Base-by-base conservation (phyloP, 1,140 invertebrate genomes). In the Ceratitis capitata region DNA sequence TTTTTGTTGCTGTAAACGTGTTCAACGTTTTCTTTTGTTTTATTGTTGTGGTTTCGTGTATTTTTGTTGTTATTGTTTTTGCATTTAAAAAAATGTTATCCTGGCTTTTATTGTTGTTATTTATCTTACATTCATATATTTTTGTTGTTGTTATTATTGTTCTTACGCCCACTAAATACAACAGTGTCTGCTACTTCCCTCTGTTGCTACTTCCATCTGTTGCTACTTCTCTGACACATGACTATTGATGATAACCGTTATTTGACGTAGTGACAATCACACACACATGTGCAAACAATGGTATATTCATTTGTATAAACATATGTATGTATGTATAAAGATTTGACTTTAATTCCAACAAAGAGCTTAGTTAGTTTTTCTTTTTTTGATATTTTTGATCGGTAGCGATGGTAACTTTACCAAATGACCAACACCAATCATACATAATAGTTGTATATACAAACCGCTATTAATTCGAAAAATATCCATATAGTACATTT, bases 171-270 rank as follows among this genome's bases (percentile, higher is more conserved):
- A 3, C 16, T 19, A 16, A 83, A 45, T 51, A 83, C 49, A 49
- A n/a, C 49, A 53, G 26, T 51, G 51, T 53, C 16, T 10, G 35
- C 26, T 61, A 26, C 49, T 56, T 58, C 32, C 83, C 9, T 83
- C 42, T 45, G 51, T 84, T 10, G 35, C 26, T 61, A 26, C 49
- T 56, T 58, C 32, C 83, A 10, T 83, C 42, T 45, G 51, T 84
- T n/a, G n/a, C n/a, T n/a, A n/a, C n/a, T n/a, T n/a, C 53, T 84
- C 35, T 58, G 47, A 61, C 39, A 35, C 51, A 14, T 42, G 51
- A 47, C 89, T 90, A 90, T 90, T 90, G 89, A 90, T 90, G 89
- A 90, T 89, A 49, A 32, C 53, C 88, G 86, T 86, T 86, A 88
- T 85, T 87, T 84, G 84, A 58, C 84, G 78, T 29, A 32, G 1